Evolutionary conservation across 2,113 vertebrate genomes (phyloP).

Genomic region (cat (Felis catus)): DNA sequence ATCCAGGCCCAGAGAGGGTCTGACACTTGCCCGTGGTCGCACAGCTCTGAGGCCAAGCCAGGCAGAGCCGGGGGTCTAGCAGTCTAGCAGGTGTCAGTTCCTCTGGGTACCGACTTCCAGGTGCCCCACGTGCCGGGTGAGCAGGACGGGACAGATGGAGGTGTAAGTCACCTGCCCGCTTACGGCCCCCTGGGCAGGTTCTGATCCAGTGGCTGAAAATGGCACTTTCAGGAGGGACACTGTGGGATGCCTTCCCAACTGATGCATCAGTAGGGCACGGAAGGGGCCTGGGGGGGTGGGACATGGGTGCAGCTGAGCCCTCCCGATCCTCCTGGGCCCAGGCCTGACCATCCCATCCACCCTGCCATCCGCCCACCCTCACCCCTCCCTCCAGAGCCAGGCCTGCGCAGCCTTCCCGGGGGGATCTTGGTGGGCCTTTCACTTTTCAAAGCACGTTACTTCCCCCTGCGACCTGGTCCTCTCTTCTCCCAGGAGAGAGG

Average conservation of each 20-base stretch:
- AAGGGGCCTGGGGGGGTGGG: background rate
- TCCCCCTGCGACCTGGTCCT: fast-evolving
- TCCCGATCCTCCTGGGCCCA: background rate
- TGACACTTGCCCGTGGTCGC: background rate
- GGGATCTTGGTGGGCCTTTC: fast-evolving
- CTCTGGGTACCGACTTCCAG: background rate
- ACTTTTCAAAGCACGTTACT: background rate
- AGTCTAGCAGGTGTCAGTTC: no score
- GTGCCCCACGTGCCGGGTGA: background rate
- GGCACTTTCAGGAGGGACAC: background rate
- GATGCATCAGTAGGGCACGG: background rate
- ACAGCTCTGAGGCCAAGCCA: background rate
- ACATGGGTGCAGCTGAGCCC: background rate
- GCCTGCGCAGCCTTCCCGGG: background rate
- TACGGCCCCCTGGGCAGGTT: background rate
- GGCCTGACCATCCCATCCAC: fast-evolving
- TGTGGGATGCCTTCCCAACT: background rate
- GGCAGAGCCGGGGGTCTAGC: background rate
- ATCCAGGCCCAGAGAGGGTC: background rate
- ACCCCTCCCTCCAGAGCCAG: background rate
- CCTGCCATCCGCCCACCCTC: background rate
- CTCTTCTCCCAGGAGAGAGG: fast-evolving
- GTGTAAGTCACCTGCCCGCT: background rate
- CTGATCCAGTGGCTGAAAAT: background rate
- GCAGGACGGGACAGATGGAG: background rate